These are phyloP conservation scores for Abrostola tripartita DNA, from an alignment of 2,888 invertebrate species.

Conservation along the genomic window DNA sequence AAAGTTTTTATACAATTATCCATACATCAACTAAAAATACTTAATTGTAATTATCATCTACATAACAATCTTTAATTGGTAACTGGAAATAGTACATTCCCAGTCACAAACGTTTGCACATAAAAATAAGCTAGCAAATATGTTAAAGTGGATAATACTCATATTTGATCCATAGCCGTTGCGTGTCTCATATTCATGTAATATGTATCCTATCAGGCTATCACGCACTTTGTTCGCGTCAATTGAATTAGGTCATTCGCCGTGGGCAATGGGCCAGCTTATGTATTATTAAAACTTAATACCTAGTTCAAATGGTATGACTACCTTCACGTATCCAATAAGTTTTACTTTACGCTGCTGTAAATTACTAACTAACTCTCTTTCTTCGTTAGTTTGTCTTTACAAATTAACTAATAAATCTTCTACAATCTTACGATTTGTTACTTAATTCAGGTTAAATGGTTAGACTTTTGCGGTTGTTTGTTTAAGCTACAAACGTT, in stretches of 20 bases:
- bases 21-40: too few species aligned
- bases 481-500: too few species aligned
- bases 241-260: constrained; percentile 48
- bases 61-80: not conserved
- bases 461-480: too few species aligned
- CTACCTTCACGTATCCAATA: not conserved
- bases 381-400: too few species aligned
- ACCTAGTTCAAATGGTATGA: constrained; percentile 31
- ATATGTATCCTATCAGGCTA: constrained; percentile 44
- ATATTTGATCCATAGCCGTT: constrained; percentile 20
- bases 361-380: too few species aligned
- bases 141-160: constrained; percentile 17
- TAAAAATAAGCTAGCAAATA: constrained; percentile 15
- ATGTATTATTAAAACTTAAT: constrained; percentile 45
- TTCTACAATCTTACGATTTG: too few species aligned
- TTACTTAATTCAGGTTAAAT: too few species aligned
- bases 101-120: not conserved
- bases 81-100: not conserved
- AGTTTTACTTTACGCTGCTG: not conserved
- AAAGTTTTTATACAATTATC: too few species aligned
- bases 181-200: constrained; percentile 41
- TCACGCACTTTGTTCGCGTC: constrained; percentile 46
- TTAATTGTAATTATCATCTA: too few species aligned
- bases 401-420: too few species aligned
- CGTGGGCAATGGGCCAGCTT: constrained; percentile 44